Evolutionary conservation across 2,888 invertebrate genomes (phyloP), one percentile per base, ranked within the genome.

Genomic region (Pomacea canaliculata): DNA sequence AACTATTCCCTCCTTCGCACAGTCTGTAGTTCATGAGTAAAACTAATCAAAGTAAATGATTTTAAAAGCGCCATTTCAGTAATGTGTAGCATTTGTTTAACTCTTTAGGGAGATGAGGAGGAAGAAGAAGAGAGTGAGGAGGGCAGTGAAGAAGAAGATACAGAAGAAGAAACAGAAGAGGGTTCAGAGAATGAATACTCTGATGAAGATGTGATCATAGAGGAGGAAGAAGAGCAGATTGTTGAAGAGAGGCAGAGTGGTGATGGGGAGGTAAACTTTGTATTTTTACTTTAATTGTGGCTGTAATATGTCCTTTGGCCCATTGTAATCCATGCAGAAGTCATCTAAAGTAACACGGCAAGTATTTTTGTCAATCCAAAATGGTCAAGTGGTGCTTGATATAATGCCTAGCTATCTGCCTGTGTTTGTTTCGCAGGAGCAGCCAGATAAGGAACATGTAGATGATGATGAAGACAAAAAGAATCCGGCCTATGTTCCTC

Each of bases 401-500:
- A 37, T 37, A 37, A 56, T 56, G 51, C 1, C 10, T 10, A 56
- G 16, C 51, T 56, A 13, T 56, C 51, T 7, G 16, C 12, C 51
- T 3, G 51, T 56, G 51, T 56, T 10, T 56, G 51, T 1, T 56
- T 13, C 77, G 23, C 77, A 90, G 89, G 90, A 90, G 71, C 89
- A 90, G 80, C 88, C 89, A 49, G 85, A 85, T 37, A 80, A 82
- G 72, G 84, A 86, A 82, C 94, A 95, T 83, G 94, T 97, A 4
- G 98, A 98, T 89, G 95, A 96, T 87, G 97, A 97, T 87, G 97
- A 98, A 89, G 98, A 98, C 89, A 93, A 96, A 66, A 95, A 97
- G 89, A 98, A 98, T 92, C 98, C 98, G 1, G 98, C 98, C 88
- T 98, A 97, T 91, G 97, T 98, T 83, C 98, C 98, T 0, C 97